Evolutionary conservation across 2,113 vertebrate genomes (phyloP), one percentile per base, ranked within the genome.

Genomic region (Ginglymostoma cirratum): DNA sequence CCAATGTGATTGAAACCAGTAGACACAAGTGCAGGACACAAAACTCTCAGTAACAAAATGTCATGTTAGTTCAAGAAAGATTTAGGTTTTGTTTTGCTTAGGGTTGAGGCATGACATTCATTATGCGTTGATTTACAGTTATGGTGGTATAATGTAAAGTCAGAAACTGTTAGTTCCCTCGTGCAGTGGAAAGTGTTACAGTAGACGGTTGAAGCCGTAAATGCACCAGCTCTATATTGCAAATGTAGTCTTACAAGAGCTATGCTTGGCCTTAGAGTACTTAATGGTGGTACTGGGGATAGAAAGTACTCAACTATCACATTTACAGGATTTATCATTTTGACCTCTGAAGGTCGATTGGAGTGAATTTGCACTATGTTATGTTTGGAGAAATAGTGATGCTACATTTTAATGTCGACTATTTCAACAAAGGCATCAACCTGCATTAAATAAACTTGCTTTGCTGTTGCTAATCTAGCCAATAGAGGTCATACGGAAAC

Each of bases 161-260:
- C 30, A 67, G 61, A 38, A 38, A 65, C 15, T 93, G 61, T 5
- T 67, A 24, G 34, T 66, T 66, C 52, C 55, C 52, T 92, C 38
- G 30, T 65, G 87, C 61, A 34, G 17, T 34, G 4, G 38, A 83
- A 42, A 45, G 38, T 42, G 80, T 5, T 67, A 66, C 34, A 66
- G 34, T 66, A 19, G 89, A 92, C 66, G 4, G 52, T 17, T 55
- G 38, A 42, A 19, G 34, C 34, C 66, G 55, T 61, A 93, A 90
- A 67, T 61, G 38, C 34, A 67, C n/a, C 34, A 93, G 61, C 89
- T 66, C 55, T 66, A n/a, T 83, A 45, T 38, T 93, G 61, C 61
- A 93, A 93, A 93, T 93, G 89, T 23, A 19, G 61, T 93, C 67
- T 93, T 93, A 66, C 34, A 38, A 66, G 61, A 93, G 21, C n/a